Percentiles rank a stretch among this genome's conserved stretches.
These are phyloP conservation scores for Acanthiza pusilla DNA, from an alignment of 2,797 vertebrate genomes.

Conservation along the genomic window DNA sequence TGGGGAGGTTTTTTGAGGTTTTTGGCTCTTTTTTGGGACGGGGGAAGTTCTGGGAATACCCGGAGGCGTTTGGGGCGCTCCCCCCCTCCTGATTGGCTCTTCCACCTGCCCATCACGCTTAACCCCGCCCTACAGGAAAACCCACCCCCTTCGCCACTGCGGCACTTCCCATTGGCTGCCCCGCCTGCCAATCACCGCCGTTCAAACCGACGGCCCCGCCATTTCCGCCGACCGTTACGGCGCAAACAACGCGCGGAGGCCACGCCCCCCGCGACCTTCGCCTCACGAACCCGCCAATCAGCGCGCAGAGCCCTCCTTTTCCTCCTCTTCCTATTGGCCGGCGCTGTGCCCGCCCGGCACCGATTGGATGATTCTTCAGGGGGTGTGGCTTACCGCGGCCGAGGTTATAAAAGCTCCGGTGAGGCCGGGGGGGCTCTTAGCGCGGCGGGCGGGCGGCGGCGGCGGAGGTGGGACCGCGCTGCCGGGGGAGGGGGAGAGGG, in stretches of 20 bases:
- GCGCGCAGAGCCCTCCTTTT: not conserved
- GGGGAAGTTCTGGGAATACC: too few relatives aligned
- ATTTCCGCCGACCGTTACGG: not conserved
- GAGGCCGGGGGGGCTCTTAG: not conserved
- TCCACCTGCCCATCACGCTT: fast-evolving
- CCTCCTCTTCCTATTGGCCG: not conserved
- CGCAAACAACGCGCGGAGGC: not conserved
- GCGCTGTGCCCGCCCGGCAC: fast-evolving
- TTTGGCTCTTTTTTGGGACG: too few relatives aligned
- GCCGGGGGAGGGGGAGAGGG: not conserved
- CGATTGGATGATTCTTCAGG: fast-evolving
- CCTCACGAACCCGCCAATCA: not conserved
- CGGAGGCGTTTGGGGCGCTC: too few relatives aligned
- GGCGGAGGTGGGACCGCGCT: not conserved
- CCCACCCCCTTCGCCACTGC: not conserved
- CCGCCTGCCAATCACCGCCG: not conserved
- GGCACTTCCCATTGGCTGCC: not conserved
- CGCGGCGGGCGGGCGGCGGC: not conserved
- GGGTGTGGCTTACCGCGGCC: not conserved
- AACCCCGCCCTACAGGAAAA: not conserved
- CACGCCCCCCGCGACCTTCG: not conserved
- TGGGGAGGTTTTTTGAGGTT: too few relatives aligned
- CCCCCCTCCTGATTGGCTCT: not conserved
- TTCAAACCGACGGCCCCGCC: not conserved
- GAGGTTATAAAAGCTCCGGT: not conserved